phyloP scores from a whole-genome alignment of 1,140 invertebrate genomes.

The Manduca sexta region DNA sequence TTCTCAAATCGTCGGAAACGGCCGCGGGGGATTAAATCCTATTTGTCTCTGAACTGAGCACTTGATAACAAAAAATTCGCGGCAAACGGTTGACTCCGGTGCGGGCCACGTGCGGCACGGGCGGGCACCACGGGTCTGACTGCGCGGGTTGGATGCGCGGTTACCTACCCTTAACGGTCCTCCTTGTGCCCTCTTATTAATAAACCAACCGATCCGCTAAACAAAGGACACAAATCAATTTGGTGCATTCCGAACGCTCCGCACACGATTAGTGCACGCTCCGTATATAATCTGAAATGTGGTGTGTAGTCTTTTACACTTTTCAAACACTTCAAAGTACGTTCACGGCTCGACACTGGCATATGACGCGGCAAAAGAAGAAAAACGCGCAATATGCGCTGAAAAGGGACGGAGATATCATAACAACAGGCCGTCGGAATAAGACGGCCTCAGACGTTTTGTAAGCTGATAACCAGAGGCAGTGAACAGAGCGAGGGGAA shows the following conservation, averaged over 20 bases:
- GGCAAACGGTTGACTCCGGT: constrained; percentile 29
- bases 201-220: constrained; percentile 46
- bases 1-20: no score
- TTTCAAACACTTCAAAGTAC: constrained; percentile 45
- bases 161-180: constrained; percentile 35
- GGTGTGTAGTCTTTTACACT: constrained; percentile 28
- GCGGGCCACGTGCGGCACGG: constrained; percentile 54
- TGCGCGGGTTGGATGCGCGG: constrained; percentile 60
- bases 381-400: constrained; percentile 69
- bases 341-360: constrained; percentile 52
- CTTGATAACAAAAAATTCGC: constrained; percentile 53
- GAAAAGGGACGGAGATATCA: constrained; percentile 50
- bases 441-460: constrained; percentile 64
- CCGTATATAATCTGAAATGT: constrained; percentile 13
- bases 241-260: constrained; percentile 21
- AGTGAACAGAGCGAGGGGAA: constrained; percentile 67
- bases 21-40: constrained; percentile 26
- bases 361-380: constrained; percentile 70
- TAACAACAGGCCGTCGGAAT: constrained; percentile 46
- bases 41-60: constrained; percentile 35
- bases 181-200: constrained; percentile 47
- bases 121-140: constrained; percentile 46
- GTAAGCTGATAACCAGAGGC: constrained; percentile 70
- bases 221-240: constrained; percentile 65
- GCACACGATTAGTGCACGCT: neutral